Evolutionary conservation across 64 coral and sea anemone genomes (phyloP), one percentile per base, ranked within the genome.

Genomic region (Porites lutea): DNA sequence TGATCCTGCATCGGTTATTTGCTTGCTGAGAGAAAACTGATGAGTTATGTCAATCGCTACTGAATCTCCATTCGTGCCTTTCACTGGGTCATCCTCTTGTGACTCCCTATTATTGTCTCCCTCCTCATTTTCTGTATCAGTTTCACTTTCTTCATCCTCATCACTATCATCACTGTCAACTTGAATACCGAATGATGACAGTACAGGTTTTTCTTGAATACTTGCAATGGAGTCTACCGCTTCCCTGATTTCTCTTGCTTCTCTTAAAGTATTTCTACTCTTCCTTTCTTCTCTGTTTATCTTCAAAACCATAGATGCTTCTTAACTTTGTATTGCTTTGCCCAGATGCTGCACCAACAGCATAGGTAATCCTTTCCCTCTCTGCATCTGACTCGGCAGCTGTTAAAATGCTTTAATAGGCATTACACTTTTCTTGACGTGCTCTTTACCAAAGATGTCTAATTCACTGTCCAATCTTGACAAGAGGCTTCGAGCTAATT

Each of bases 331-430:
- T 94, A 44, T 49, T 45, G 68, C 51, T 88, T 18, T 80, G 66
- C 22, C 85, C 84, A 57, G 92, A 93, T 88, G 75, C 62, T 72
- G 21, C 43, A 59, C 66, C 77, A 65, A 93, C 74, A 49, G 23
- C 88, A 79, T 90, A 90, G 19, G 75, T 90, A 19, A 90, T 63
- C 72, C 89, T 90, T 76, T 94, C 77, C 64, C 92, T 69, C 64
- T 82, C 89, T 20, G 76, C 43, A 13, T 94, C 92, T 61, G 92
- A 94, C n/a, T 94, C 92, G 62, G 83, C 65, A 82, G 83, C 52
- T 53, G 66, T 5, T 44, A 93, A n/a, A 3, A 93, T 4, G 10
- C 91, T 22, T 93, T 93, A 4, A 93, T 53, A 76, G 3, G 6
- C n/a, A 19, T 77, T 1, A 55, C 53, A 55, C 53, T 55, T 11